phyloP scores from a whole-genome alignment of 2,888 invertebrate species.

The Lysandra bellargus region DNA sequence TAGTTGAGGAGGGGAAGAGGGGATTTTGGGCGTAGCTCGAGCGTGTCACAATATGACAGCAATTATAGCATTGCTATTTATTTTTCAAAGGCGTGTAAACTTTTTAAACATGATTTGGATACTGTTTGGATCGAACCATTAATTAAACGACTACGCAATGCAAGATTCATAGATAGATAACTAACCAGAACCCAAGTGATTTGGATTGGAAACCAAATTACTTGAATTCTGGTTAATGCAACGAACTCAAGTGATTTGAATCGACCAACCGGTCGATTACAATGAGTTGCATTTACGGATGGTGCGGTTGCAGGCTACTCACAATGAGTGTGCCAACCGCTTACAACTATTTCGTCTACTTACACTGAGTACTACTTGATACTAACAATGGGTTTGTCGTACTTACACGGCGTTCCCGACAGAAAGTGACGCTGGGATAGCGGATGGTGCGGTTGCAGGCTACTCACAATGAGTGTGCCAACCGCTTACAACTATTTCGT shows the following conservation, averaged over 20 bases:
- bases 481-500: too few species aligned
- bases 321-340: not conserved
- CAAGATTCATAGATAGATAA: too few species aligned
- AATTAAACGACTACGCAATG: too few species aligned
- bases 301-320: slow-evolving; percentile 71
- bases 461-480: not conserved
- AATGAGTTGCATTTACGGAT: slow-evolving; percentile 53
- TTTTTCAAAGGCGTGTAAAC: not conserved
- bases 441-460: slow-evolving; percentile 83
- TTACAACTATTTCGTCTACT: not conserved
- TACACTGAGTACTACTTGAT: not conserved
- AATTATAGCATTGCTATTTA: not conserved
- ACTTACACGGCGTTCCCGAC: slow-evolving; percentile 83
- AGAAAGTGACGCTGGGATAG: slow-evolving; percentile 86
- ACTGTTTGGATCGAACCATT: too few species aligned
- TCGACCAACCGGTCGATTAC: not conserved
- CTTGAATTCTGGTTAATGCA: too few species aligned
- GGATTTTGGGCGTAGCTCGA: too few species aligned
- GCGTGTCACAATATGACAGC: too few species aligned
- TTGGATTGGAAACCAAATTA: too few species aligned
- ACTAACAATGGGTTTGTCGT: slow-evolving; percentile 76
- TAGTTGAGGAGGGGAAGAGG: too few species aligned
- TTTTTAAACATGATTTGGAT: too few species aligned
- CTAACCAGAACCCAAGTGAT: too few species aligned
- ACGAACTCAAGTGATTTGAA: too few species aligned